A percentile compares a stretch with the other conserved stretches of the same genome.
These are phyloP conservation scores for Poecilia velifera DNA, from an alignment of 2,797 vertebrate genomes.

Conservation along the genomic window DNA sequence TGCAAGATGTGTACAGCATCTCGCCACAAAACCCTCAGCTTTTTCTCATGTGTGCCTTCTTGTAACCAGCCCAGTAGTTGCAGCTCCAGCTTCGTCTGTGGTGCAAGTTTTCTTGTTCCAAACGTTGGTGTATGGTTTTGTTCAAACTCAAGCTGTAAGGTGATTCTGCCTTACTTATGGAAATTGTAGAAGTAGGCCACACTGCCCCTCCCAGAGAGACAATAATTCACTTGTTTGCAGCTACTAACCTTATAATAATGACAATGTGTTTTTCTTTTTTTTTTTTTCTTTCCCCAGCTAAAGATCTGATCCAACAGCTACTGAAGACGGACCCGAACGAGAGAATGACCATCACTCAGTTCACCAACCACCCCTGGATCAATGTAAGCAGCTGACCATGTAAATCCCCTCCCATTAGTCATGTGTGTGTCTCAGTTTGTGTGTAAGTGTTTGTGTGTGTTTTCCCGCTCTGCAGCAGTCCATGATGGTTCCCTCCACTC, in stretches of 20 bases:
- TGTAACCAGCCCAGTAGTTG: not conserved
- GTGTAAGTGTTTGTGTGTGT: conserved; percentile 3
- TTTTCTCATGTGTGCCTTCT: not conserved
- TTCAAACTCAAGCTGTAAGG: not conserved
- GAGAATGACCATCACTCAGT: conserved; percentile 93
- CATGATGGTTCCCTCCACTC: conserved; percentile 94
- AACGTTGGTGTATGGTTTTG: not conserved
- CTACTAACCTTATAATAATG: not conserved
- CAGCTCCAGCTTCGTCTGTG: not conserved
- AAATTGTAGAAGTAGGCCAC: not conserved
- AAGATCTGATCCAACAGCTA: conserved; percentile 92
- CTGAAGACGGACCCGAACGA: conserved; percentile 97
- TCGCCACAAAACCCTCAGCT: not conserved
- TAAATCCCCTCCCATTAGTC: not conserved
- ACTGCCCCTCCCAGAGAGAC: not conserved
- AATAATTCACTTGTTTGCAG: not conserved
- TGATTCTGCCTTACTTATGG: not conserved
- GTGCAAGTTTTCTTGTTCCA: not conserved
- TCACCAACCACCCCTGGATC: conserved; percentile 98
- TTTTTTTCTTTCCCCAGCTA: conserved; percentile 76
- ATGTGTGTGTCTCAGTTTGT: not conserved
- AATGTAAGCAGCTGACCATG: conserved; percentile 82
- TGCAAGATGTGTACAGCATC: not conserved
- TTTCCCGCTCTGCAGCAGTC: conserved; percentile 83
- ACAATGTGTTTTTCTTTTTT: not conserved